A percentile compares a stretch with the other conserved stretches of the same genome.
Conservation (phyloP, 2,113 vertebrate species). For the Craseonycteris thonglongyai region DNA sequence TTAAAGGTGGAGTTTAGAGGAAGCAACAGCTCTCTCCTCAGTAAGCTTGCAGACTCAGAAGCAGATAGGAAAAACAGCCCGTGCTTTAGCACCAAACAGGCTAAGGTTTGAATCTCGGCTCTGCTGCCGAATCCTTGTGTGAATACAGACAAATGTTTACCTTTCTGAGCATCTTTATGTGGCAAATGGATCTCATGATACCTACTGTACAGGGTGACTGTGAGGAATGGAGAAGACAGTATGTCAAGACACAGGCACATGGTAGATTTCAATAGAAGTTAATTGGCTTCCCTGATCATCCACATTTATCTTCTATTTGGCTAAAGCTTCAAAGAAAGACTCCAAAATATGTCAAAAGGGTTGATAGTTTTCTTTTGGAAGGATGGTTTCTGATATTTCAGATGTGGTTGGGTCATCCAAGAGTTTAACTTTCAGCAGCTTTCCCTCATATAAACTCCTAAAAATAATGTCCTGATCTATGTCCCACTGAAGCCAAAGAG, state of each 20-base stretch:
- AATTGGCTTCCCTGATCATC: not conserved
- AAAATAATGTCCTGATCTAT: constrained; percentile 35
- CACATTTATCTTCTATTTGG: not conserved
- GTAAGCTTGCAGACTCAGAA: not conserved
- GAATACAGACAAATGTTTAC: not conserved
- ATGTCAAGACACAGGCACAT: not conserved
- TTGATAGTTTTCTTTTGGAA: constrained; percentile 25
- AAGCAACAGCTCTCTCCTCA: not conserved
- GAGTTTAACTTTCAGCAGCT: not conserved
- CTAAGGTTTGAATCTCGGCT: not conserved
- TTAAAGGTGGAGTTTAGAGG: not conserved
- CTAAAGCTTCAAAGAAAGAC: constrained; percentile 8
- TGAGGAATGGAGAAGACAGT: not conserved
- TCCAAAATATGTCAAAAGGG: not conserved
- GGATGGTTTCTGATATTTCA: constrained; percentile 26
- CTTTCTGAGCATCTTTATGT: not conserved
- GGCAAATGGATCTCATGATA: not conserved
- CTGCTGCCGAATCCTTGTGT: not conserved
- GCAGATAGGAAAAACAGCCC: not conserved
- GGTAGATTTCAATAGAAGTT: not conserved
- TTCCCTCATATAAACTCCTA: constrained; percentile 38
- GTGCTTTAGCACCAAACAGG: not conserved
- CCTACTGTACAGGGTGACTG: not conserved
- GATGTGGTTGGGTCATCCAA: not conserved
- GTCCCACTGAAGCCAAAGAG: not conserved